Percentiles rank a stretch among this genome's conserved stretches.
Conservation (phyloP, 2,797 vertebrate genomes). For the Bradypodion pumilum region DNA sequence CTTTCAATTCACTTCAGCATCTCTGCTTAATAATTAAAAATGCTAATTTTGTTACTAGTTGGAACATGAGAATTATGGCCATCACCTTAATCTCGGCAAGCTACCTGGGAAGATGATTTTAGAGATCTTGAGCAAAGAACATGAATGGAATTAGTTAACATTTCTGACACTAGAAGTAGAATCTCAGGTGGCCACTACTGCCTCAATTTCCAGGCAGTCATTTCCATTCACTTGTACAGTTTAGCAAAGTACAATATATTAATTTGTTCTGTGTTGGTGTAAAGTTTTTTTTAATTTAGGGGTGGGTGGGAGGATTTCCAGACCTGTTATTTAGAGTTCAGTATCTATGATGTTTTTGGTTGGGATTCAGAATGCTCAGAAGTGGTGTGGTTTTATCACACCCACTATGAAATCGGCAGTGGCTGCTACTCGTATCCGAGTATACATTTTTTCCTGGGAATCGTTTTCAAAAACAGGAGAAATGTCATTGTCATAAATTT, state of each 20-base stretch:
- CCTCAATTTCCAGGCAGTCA: background rate
- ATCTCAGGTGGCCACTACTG: background rate
- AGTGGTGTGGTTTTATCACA: background rate
- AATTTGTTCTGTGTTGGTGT: too few species aligned
- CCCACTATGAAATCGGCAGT: too few species aligned
- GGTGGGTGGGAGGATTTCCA: too few species aligned
- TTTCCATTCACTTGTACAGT: slow-evolving; percentile 5
- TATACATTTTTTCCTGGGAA: too few species aligned
- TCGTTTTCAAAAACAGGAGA: too few species aligned
- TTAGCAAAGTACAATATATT: too few species aligned
- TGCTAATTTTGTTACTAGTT: background rate
- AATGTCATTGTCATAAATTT: too few species aligned
- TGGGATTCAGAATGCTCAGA: background rate
- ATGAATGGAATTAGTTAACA: slow-evolving; percentile 25
- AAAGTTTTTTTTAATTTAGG: too few species aligned
- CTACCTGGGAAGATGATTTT: slow-evolving; percentile 3
- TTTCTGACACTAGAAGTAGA: background rate
- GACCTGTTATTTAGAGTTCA: background rate
- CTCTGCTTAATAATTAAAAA: background rate
- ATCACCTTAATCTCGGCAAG: background rate
- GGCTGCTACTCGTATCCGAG: too few species aligned
- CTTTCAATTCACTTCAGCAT: background rate
- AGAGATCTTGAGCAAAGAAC: background rate
- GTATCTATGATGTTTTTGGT: background rate
- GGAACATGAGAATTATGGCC: background rate